A percentile compares a stretch with the other conserved stretches of the same genome.
Conservation (phyloP, 2,797 vertebrate species). For the Buphagus erythrorhynchus region DNA sequence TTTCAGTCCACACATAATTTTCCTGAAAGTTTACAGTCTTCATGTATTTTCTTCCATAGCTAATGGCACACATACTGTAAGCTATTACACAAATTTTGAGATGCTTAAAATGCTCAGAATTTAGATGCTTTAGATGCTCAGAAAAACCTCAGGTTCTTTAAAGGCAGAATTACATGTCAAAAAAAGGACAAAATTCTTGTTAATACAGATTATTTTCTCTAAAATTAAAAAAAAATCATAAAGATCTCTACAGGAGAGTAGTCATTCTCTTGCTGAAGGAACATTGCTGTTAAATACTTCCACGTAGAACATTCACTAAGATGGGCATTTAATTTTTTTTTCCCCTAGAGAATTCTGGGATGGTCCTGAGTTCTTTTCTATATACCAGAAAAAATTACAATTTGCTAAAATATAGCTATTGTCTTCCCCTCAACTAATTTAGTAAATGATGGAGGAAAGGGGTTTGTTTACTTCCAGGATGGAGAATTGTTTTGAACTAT, state of each 20-base stretch:
- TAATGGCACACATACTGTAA: background rate
- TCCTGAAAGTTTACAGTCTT: background rate
- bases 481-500: background rate
- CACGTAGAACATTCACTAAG: background rate
- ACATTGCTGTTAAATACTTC: background rate
- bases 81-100: background rate
- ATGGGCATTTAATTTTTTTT: background rate
- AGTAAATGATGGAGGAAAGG: background rate
- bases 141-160: background rate
- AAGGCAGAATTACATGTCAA: background rate
- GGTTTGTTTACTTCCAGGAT: background rate
- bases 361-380: fast-evolving
- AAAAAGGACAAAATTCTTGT: background rate
- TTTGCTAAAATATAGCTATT: background rate
- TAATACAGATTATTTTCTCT: background rate
- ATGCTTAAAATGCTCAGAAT: background rate
- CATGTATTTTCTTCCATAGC: background rate
- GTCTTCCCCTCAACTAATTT: background rate
- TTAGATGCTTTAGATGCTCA: background rate
- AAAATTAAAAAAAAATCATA: background rate
- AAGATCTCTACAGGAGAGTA: background rate
- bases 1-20: background rate
- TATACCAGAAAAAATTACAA: background rate
- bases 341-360: background rate
- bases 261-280: background rate